Conservation (phyloP, 2,888 invertebrate species). For the Drosophila affinis region DNA sequence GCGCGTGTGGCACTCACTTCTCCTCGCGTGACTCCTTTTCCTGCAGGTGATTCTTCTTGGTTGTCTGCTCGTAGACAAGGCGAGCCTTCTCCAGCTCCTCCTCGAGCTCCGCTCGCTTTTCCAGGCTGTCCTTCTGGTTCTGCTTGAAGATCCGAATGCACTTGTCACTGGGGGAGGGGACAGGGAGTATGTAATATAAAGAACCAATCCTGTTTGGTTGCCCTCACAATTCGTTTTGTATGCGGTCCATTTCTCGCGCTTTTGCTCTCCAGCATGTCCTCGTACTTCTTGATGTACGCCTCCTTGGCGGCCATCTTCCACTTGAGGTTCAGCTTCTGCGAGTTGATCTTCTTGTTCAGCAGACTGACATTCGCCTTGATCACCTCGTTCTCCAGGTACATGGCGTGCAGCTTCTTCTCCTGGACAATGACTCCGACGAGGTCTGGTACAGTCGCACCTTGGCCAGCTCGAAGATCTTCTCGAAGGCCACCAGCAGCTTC, state of each 20-base stretch:
- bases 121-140: conserved; percentile 58
- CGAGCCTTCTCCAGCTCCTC: conserved; percentile 61
- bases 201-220: background rate
- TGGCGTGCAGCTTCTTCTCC: conserved; percentile 47
- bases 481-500: conserved; percentile 47
- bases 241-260: conserved; percentile 19
- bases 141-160: conserved; percentile 58
- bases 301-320: conserved; percentile 22
- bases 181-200: too few relatives aligned
- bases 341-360: conserved; percentile 10
- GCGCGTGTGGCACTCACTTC: too few relatives aligned
- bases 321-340: background rate
- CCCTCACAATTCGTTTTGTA: conserved; percentile 50
- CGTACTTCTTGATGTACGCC: conserved; percentile 24
- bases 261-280: conserved; percentile 25
- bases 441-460: conserved; percentile 42
- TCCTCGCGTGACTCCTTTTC: conserved; percentile 75
- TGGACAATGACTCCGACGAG: conserved; percentile 42
- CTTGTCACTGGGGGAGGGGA: conserved; percentile 56
- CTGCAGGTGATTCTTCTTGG: conserved; percentile 54
- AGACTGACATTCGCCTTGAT: conserved; percentile 25
- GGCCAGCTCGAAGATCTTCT: conserved; percentile 40
- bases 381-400: conserved; percentile 43
- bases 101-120: conserved; percentile 64
- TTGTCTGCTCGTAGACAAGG: conserved; percentile 49